Conservation (phyloP, 2,888 invertebrate genomes). For the Eledona agricola region DNA sequence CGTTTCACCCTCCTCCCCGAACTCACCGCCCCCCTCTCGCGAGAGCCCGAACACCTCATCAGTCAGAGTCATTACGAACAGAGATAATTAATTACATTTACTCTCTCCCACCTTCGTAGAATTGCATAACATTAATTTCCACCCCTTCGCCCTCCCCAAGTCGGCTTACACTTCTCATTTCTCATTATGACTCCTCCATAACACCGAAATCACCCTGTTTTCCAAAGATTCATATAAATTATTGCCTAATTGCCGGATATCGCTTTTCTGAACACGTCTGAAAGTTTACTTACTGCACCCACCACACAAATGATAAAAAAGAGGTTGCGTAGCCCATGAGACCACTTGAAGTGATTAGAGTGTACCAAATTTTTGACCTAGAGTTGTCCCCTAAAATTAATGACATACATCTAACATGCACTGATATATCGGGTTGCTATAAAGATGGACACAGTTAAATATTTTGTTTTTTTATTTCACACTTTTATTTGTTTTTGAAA, state of each 20-base stretch:
- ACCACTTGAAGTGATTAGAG: no score
- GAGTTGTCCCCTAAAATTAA: no score
- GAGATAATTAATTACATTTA: conserved; percentile 73
- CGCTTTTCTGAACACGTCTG: no score
- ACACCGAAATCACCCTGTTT: conserved; percentile 51
- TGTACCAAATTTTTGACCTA: no score
- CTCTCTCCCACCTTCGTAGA: conserved; percentile 66
- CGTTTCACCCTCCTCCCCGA: conserved; percentile 51
- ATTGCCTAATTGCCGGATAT: conserved; percentile 58
- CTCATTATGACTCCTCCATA: conserved; percentile 61
- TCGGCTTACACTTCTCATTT: conserved; percentile 59
- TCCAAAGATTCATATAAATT: conserved; percentile 58
- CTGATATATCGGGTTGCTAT: no score
- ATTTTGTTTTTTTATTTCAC: no score
- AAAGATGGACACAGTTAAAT: no score
- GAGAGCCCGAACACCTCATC: conserved; percentile 66
- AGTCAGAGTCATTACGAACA: conserved; percentile 71
- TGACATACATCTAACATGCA: no score
- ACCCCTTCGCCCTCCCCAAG: conserved; percentile 46
- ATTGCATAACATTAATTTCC: conserved; percentile 65
- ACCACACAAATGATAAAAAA: no score
- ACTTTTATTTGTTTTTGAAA: no score
- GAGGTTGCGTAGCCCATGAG: no score
- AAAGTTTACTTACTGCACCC: no score
- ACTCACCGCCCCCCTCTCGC: conserved; percentile 47